phyloP scores from a whole-genome alignment of 2,888 invertebrate species.

The Escarpia spicata region DNA sequence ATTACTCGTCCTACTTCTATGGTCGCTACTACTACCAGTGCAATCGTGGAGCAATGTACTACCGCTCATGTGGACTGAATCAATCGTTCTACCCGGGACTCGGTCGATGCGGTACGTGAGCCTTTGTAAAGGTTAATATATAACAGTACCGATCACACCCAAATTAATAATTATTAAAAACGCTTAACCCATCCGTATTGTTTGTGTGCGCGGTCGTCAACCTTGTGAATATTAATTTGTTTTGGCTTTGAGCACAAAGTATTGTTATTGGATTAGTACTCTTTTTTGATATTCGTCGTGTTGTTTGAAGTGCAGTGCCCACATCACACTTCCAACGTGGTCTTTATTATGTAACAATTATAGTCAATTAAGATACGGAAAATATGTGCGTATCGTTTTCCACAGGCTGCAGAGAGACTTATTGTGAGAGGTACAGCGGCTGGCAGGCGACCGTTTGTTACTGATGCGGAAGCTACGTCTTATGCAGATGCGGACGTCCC shows the following conservation, averaged over 20 bases:
- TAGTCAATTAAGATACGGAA: background rate
- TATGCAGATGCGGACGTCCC: background rate
- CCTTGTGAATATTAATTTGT: too few species aligned
- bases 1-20: background rate
- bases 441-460: background rate
- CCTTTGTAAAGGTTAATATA: background rate
- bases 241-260: too few species aligned
- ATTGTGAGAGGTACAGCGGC: background rate
- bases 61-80: background rate
- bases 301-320: too few species aligned
- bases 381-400: background rate
- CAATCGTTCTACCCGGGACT: background rate
- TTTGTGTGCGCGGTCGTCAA: too few species aligned
- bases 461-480: background rate
- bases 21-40: background rate
- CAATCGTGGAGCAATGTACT: background rate
- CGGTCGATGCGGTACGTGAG: background rate
- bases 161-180: background rate
- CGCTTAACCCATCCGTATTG: background rate
- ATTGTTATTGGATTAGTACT: too few species aligned
- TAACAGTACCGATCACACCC: background rate
- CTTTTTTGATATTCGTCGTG: too few species aligned
- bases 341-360: background rate
- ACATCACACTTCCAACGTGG: background rate
- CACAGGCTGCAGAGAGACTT: background rate